phyloP scores from a whole-genome alignment of 1,140 invertebrate genomes.

The Drosophila ogumai region DNA sequence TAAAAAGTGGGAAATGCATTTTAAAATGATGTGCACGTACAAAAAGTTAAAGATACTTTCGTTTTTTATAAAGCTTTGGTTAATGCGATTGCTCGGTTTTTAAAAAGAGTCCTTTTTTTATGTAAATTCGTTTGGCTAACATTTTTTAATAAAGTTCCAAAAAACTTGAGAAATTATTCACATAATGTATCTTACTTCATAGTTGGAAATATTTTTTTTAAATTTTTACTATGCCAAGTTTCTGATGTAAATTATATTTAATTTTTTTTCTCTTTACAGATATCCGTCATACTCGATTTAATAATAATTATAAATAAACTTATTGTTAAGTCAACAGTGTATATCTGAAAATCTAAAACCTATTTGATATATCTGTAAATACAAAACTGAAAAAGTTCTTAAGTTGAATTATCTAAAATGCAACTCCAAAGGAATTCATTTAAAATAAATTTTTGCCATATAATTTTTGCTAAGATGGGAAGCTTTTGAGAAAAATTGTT shows the following conservation, averaged over 20 bases:
- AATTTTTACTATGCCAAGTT: neutral
- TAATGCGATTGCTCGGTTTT: neutral
- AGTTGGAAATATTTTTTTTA: neutral
- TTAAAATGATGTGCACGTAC: constrained; percentile 64
- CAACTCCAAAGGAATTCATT: neutral
- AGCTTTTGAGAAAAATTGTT: too few species aligned
- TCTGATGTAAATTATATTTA: too few species aligned
- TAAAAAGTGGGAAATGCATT: constrained; percentile 19
- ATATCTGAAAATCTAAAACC: too few species aligned
- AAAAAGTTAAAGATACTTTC: constrained; percentile 25
- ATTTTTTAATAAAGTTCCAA: neutral
- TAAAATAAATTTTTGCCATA: neutral
- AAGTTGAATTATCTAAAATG: neutral
- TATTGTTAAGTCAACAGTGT: too few species aligned
- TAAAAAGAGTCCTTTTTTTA: neutral
- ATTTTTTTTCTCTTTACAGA: too few species aligned
- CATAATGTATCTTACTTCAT: too few species aligned
- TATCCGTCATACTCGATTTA: too few species aligned
- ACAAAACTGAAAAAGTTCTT: neutral
- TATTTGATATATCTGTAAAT: neutral
- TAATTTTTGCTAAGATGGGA: neutral
- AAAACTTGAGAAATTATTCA: neutral
- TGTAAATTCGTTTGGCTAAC: neutral
- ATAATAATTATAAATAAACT: too few species aligned
- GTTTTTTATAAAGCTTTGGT: constrained; percentile 14